Percentiles rank a stretch among this genome's conserved stretches.
These are phyloP conservation scores for Griposia aprilina DNA, from an alignment of 2,888 invertebrate species.

Conservation along the genomic window DNA sequence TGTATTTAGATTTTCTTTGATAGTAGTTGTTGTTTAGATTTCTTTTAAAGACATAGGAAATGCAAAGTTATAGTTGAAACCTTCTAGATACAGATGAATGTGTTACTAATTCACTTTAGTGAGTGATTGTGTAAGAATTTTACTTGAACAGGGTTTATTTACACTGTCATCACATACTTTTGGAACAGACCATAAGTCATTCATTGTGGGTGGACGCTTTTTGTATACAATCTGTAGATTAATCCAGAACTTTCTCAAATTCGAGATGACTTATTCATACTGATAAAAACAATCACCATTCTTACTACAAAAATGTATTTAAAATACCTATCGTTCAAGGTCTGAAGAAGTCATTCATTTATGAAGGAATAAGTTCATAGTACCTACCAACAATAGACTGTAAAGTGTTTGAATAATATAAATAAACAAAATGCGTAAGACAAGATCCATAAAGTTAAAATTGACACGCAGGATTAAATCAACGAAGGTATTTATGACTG, in stretches of 20 bases:
- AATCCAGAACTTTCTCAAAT: not conserved
- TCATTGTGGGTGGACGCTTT: not conserved
- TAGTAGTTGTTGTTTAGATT: constrained; percentile 10
- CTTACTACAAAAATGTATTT: not conserved
- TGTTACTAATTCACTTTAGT: not conserved
- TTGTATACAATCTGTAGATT: not conserved
- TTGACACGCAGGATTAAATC: constrained; percentile 1
- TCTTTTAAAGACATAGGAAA: not conserved
- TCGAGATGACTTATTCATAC: not conserved
- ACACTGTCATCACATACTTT: not conserved
- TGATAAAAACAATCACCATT: not conserved
- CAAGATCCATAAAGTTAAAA: constrained; percentile 10
- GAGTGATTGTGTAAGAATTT: not conserved
- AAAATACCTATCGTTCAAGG: not conserved
- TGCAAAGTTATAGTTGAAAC: not conserved
- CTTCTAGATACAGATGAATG: not conserved
- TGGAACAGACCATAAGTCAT: not conserved
- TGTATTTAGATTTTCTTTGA: constrained; percentile 43
- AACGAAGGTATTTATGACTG: not conserved
- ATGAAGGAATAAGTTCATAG: not conserved
- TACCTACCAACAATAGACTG: not conserved
- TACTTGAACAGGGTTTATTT: not conserved
- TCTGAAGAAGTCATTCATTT: not conserved
- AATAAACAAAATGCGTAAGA: not conserved
- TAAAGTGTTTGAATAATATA: not conserved